Base-by-base conservation (phyloP, 2,797 vertebrate species). In the Esox lucius region DNA sequence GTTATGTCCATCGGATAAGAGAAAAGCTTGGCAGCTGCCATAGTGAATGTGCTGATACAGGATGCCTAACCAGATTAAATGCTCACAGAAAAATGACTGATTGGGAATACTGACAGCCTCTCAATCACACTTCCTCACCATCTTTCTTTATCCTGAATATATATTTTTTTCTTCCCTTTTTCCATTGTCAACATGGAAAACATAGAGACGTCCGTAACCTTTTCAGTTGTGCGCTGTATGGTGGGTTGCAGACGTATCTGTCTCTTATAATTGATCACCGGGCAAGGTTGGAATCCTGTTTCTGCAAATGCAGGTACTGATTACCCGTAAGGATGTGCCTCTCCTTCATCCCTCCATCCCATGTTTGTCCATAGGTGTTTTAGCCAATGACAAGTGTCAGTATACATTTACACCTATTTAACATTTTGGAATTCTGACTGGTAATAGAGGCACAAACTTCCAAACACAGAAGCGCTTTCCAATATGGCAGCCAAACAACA, bases 11-110 rank as follows among this genome's bases (percentile, higher is more conserved):
- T 81, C 39, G 73, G 75, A 80, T 69, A 59, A 76, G 66, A 71
- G 75, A 78, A 67, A 59, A 75, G 68, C 48, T 65, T 65, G 66
- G 48, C 65, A 70, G 81, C 73, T 78, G 76, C 73, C 73, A 70
- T 39, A 26, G 69, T 13, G 49, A 9, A 56, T 7, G 53, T 56
- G 53, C 53, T n/a, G n/a, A 22, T 59, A 48, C 39, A 61, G 39
- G 73, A 75, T 67, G 35, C 42, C 65, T 3, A 1, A 31, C 26
- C 9, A 9, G n/a, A 48, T 6, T 80, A 42, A 12, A 71, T 35
- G 46, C 24, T 70, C 8, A 0, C 4, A 66, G 68, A 68, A 19
- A 69, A 19, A 74, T 68, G 31, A 70, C 39, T 82, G 39, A 65
- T 9, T 6, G 12, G 11, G 3, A 31, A 31, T 64, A 22, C n/a